Conservation (phyloP, 1,140 invertebrate species). For the Tyrophagus putrescentiae region DNA sequence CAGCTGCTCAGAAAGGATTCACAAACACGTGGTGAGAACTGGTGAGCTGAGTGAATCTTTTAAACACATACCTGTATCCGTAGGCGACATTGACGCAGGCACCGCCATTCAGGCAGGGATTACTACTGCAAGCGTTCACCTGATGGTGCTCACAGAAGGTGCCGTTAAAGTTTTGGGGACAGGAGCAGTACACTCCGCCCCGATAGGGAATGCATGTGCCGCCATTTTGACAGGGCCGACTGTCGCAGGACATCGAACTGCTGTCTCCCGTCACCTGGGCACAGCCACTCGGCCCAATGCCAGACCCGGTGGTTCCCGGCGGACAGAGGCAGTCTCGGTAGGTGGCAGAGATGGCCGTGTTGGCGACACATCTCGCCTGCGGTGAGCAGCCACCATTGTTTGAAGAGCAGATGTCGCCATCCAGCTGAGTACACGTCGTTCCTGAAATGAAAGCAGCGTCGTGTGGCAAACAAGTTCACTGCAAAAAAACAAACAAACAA, state of each 20-base stretch:
- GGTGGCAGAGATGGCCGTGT: slow-evolving; percentile 39
- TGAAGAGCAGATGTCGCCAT: slow-evolving; percentile 45
- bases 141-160: slow-evolving; percentile 42
- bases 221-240: not conserved
- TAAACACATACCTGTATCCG: slow-evolving; percentile 24
- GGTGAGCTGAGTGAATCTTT: too few species aligned
- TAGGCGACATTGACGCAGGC: slow-evolving; percentile 25
- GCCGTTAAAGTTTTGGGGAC: slow-evolving; percentile 33
- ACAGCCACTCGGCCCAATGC: slow-evolving; percentile 63
- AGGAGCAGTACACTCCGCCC: not conserved
- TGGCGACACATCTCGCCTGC: slow-evolving; percentile 56
- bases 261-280: slow-evolving; percentile 21
- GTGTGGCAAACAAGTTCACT: too few species aligned
- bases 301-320: slow-evolving; percentile 56
- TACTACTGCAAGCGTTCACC: slow-evolving; percentile 41
- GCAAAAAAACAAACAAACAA: too few species aligned
- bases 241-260: not conserved
- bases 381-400: slow-evolving; percentile 72
- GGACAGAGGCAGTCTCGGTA: slow-evolving; percentile 60
- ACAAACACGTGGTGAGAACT: not conserved
- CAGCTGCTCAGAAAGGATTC: slow-evolving; percentile 12
- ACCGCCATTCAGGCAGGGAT: slow-evolving; percentile 32
- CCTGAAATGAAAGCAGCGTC: not conserved
- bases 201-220: not conserved
- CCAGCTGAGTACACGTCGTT: slow-evolving; percentile 17